Evolutionary conservation across 2,797 vertebrate species (phyloP), one percentile per base, ranked within the genome.

Genomic region (Megaceryle alcyon): DNA sequence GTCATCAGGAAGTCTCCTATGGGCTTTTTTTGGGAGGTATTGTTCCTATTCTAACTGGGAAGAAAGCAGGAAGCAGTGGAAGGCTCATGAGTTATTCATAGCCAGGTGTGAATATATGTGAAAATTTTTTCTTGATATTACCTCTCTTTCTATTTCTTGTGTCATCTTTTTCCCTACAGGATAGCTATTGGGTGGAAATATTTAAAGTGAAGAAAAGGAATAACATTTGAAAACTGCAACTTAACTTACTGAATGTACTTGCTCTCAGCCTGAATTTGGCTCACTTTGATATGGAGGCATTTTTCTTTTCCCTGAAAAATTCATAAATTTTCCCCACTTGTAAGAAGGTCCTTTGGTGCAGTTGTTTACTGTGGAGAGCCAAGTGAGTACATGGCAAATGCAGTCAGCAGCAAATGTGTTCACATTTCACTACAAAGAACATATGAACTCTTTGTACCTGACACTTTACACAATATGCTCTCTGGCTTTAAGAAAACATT

Each of bases 401-500:
- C 84, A 65, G 87, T 65, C 92, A 96, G 94, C 95, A 96, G 91
- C 93, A 60, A 92, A 86, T 22, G 56, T 46, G 57, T 95, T 97
- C 92, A 70, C 96, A 93, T 96, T 96, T 97, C 95, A 80, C 96
- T 97, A 95, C 97, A 97, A 97, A 97, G 96, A 97, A 90, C 91
- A 79, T 95, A 90, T 31, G 77, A 97, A 98, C 95, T 87, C 97
- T 96, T 94, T 97, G 97, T 97, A 95, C 93, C 96, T 98, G 97
- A 97, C 97, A 97, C 95, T 98, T 98, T 97, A 97, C 96, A 98
- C 97, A 98, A 97, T 96, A 97, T 96, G 97, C 87, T 98, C 97
- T 91, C 90, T 57, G 76, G 97, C 96, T 98, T 98, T 98, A 98
- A 98, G 97, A 98, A 98, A 98, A 98, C 98, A 97, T 97, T 97